Percentiles rank a stretch among this genome's conserved stretches.
Evolutionary conservation across 2,797 vertebrate species (phyloP).

Genomic region (Anomalospiza imberbis): DNA sequence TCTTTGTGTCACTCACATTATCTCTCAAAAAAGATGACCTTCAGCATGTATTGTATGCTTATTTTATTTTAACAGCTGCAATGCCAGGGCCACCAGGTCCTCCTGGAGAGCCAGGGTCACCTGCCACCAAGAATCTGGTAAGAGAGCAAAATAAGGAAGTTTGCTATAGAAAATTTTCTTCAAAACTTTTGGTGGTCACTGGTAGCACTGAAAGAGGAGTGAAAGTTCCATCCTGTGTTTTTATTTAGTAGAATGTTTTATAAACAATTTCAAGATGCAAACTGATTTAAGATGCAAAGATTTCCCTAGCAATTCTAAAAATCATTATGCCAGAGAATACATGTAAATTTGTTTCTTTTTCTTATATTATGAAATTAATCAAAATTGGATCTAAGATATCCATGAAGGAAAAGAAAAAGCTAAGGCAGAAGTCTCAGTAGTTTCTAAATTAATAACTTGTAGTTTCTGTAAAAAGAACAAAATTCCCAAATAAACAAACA

Average conservation of each 20-base stretch:
- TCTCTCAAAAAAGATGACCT: background rate
- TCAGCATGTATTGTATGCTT: background rate
- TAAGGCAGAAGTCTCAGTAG: background rate
- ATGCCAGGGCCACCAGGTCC: conserved; percentile 88
- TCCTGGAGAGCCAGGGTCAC: conserved; percentile 78
- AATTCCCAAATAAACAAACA: background rate
- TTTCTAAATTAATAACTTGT: background rate
- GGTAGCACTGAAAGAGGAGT: background rate
- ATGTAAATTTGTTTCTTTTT: background rate
- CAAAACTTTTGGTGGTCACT: background rate
- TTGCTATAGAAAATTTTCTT: background rate
- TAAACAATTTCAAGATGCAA: background rate
- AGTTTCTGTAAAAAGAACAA: accelerated
- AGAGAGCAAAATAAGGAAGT: conserved; percentile 38
- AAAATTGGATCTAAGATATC: background rate
- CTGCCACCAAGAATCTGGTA: conserved; percentile 81
- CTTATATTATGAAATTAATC: background rate
- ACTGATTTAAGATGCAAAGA: background rate
- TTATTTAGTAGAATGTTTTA: background rate
- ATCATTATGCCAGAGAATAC: background rate
- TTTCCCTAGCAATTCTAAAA: background rate
- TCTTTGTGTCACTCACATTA: background rate
- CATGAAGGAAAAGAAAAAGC: background rate
- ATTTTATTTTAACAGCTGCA: conserved; percentile 72
- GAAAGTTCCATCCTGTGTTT: background rate